Base-by-base conservation (phyloP, 1,140 invertebrate genomes). In the Paraescarpia echinospica region DNA sequence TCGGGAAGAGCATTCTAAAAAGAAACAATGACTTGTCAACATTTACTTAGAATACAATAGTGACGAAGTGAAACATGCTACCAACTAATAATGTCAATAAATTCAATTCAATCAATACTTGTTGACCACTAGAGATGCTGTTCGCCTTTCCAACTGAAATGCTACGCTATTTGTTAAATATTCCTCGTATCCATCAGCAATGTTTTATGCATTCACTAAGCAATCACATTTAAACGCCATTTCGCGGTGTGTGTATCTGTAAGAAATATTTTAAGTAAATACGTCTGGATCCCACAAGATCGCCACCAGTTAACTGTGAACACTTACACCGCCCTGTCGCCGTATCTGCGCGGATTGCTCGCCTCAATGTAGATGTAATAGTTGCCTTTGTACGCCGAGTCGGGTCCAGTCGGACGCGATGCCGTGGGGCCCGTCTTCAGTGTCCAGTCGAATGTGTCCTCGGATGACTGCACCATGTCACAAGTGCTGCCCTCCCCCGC, bases 291-390 rank as follows among this genome's bases (percentile, higher is more conserved):
- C n/a, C n/a, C n/a, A n/a, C n/a, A n/a, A n/a, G n/a, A n/a, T n/a
- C n/a, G n/a, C n/a, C n/a, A n/a, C n/a, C n/a, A n/a, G n/a, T n/a
- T n/a, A n/a, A n/a, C n/a, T n/a, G n/a, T n/a, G 41, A 41, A 41
- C 41, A 41, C 93, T 41, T 95, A 90, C 89, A 94, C 93, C 27
- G 95, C 95, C 89, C 94, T 95, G 93, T 96, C 95, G 34, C 94
- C 94, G 41, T 91, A 89, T 93, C 93, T 94, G 34, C 95, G 93
- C 35, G 95, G 95, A 34, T 27, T 9, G 59, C 95, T 95, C 5
- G 95, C 93, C 91, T 96, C 96, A 35, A 95, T 95, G 92, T 95
- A 96, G 89, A 95, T 92, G 93, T 96, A 96, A 92, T 95, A 95
- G 22, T 95, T 95, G 27, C 92, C 92, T 5, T 91, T 41, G 33